Percentiles rank a stretch among this genome's conserved stretches.
Evolutionary conservation across 2,888 invertebrate genomes (phyloP).

Genomic region (Pyrochroa serraticornis): DNA sequence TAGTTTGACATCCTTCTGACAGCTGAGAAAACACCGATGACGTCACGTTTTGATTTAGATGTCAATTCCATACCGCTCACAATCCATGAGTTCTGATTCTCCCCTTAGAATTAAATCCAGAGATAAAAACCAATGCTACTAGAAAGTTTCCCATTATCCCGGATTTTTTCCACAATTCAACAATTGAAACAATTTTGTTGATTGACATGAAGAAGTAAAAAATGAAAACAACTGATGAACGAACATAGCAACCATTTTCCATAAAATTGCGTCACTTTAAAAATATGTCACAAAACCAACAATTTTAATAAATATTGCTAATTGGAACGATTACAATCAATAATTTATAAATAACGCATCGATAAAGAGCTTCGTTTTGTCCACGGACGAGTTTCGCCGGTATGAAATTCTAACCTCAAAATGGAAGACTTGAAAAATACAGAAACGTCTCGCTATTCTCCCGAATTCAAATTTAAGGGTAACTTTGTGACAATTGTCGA

Average conservation of each 20-base stretch:
- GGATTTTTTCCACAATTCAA: not conserved
- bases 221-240: no score
- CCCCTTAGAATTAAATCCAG: no score
- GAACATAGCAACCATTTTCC: no score
- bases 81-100: no score
- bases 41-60: not conserved
- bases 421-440: conserved; percentile 19
- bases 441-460: conserved; percentile 15
- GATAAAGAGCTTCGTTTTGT: no score
- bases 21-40: conserved; percentile 38
- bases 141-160: not conserved
- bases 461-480: conserved; percentile 32
- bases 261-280: no score
- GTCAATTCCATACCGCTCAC: not conserved
- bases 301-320: no score
- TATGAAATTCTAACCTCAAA: conserved; percentile 10
- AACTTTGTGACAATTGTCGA: not conserved
- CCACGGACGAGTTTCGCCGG: no score
- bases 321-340: no score
- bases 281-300: no score
- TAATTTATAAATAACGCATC: no score
- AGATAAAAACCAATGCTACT: no score
- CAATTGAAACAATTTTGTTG: not conserved
- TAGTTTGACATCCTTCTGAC: conserved; percentile 39
- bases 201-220: not conserved